These are phyloP conservation scores for Caiman crocodilus DNA, from an alignment of 2,797 vertebrate genomes.

Conservation along the genomic window DNA sequence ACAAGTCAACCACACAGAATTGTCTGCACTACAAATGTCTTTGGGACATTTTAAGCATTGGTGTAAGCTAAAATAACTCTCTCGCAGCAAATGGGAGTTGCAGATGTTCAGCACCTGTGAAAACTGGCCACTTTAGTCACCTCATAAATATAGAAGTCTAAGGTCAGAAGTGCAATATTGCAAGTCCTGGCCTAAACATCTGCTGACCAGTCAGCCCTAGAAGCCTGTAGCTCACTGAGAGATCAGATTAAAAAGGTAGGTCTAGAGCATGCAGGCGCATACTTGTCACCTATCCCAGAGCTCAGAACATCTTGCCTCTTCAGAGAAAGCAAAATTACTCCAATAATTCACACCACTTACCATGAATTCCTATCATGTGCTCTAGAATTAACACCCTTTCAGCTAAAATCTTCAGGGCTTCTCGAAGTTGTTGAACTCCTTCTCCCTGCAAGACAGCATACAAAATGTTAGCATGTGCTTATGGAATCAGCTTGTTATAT, in stretches of 20 bases:
- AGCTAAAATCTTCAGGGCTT: slow-evolving; percentile 97
- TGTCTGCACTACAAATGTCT: background rate
- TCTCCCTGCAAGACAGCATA: slow-evolving; percentile 82
- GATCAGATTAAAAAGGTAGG: background rate
- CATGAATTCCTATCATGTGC: slow-evolving; percentile 97
- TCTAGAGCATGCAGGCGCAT: too few species aligned
- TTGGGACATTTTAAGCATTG: background rate
- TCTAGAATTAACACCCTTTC: slow-evolving; percentile 97
- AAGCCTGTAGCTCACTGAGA: background rate
- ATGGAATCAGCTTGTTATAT: background rate
- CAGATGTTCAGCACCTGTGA: background rate
- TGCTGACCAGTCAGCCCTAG: background rate
- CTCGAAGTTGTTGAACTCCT: slow-evolving; percentile 92
- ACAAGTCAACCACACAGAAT: slow-evolving; percentile 5
- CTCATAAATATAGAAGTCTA: background rate
- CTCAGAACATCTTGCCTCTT: background rate
- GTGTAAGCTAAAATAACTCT: background rate
- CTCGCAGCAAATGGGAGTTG: background rate
- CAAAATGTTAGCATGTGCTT: background rate
- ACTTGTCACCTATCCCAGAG: too few species aligned
- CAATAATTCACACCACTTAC: slow-evolving; percentile 73
- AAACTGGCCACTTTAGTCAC: background rate
- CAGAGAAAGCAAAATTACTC: background rate
- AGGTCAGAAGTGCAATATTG: background rate
- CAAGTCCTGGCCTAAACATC: background rate